Evolutionary conservation across 2,888 invertebrate species (phyloP).

Genomic region (Stomorhina lunata): DNA sequence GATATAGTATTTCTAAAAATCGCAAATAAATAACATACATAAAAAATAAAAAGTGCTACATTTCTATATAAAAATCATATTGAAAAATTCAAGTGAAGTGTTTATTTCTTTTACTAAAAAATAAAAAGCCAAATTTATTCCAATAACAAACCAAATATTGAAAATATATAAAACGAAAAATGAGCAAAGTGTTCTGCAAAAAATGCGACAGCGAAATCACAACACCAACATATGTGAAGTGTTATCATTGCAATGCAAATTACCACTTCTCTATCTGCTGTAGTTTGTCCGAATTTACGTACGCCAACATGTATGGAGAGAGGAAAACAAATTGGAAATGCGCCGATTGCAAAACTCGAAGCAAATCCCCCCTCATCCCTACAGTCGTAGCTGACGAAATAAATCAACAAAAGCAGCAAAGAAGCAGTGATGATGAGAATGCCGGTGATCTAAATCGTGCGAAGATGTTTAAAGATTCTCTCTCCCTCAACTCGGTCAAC

Average conservation of each 20-base stretch:
- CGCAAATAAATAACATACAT: no score
- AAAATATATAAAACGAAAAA: background rate
- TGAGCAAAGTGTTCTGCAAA: background rate
- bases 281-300: background rate
- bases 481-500: background rate
- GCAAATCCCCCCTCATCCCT: background rate
- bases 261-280: background rate
- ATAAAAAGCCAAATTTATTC: background rate
- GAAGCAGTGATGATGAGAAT: background rate
- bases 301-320: background rate
- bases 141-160: background rate
- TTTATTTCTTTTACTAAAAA: background rate
- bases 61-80: no score
- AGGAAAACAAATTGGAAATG: background rate
- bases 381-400: background rate
- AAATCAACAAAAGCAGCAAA: background rate
- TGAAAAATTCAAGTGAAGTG: background rate
- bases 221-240: background rate
- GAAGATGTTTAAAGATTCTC: background rate
- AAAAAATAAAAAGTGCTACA: no score
- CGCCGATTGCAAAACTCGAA: background rate
- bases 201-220: background rate
- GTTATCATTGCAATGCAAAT: background rate
- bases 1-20: no score
- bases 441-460: background rate